phyloP scores from a whole-genome alignment of 2,113 vertebrate genomes.

The Rhodinocichla rosea region DNA sequence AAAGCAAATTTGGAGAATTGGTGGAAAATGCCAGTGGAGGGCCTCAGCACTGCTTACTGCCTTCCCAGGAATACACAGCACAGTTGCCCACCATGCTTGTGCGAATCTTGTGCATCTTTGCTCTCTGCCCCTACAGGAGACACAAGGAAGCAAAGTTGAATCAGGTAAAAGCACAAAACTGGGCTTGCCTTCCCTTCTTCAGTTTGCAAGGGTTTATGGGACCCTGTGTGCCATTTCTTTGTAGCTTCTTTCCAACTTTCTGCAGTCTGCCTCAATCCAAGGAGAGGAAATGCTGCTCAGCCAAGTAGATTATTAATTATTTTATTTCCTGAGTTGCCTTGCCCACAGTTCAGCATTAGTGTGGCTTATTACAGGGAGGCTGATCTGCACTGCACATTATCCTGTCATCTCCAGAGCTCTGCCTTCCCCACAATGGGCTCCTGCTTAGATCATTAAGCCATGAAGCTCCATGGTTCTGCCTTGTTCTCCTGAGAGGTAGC shows the following conservation, averaged over 20 bases:
- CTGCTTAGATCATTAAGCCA: conserved; percentile 10
- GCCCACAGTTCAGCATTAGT: background rate
- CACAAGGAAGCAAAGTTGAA: background rate
- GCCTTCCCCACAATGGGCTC: background rate
- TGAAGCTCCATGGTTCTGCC: background rate
- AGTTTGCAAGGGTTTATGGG: background rate
- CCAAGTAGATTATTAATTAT: background rate
- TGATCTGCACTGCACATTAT: rapidly evolving
- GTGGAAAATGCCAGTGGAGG: background rate
- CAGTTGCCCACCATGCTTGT: background rate
- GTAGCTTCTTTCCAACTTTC: background rate
- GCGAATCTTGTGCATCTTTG: background rate
- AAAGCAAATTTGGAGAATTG: background rate
- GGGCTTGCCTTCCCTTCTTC: background rate
- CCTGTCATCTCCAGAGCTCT: background rate
- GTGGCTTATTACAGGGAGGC: background rate
- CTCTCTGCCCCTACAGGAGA: background rate
- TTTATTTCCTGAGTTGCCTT: background rate
- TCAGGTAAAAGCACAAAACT: background rate
- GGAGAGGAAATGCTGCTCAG: background rate
- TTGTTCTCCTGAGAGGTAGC: background rate
- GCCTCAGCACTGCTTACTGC: background rate
- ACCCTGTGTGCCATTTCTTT: background rate
- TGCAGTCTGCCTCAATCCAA: background rate
- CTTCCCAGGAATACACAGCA: background rate